Evolutionary conservation across 2,888 invertebrate genomes (phyloP), one percentile per base, ranked within the genome.

Genomic region (Schizaphis graminum): DNA sequence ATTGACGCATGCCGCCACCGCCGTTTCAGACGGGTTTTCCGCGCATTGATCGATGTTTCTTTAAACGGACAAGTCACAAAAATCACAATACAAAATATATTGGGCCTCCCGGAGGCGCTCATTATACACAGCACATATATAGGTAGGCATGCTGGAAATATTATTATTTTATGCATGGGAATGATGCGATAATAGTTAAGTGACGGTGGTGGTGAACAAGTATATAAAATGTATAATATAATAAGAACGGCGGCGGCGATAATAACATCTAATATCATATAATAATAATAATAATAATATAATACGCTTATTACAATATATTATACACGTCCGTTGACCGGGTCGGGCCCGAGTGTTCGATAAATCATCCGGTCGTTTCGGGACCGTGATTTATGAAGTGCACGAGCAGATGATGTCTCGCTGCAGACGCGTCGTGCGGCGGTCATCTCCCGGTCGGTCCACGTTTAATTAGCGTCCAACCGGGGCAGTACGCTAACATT

Each of bases 281-380:
- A 41, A 84, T 26, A 41, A 84, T 84, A 21, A 77, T 77, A 35
- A 67, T 77, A 67, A 16, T 77, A 67, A 13, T 77, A 77, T 77
- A 77, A 77, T 77, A 77, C 77, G 35, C 77, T 77, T 77, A 77
- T 77, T 77, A 77, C 77, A 21, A 77, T 77, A 61, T 77, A 77
- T 67, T 77, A 77, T 35, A 35, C 77, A 21, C 21, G 77, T 35
- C 35, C 77, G 77, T 35, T 77, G 77, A 77, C 77, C 77, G 77
- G 77, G 77, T 0, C 41, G 24, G 26, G 49, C 11, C 41, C 41
- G 88, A 49, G 53, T 35, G 49, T 88, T 88, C 53, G 53, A 88
- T 88, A 88, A 88, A 88, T 88, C 88, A 88, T 53, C 35, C 53
- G 88, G 35, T 88, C 53, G 88, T 88, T 88, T 53, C 53, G 87